Evolutionary conservation across 2,888 invertebrate species (phyloP), one percentile per base, ranked within the genome.

Genomic region (Lasioglossum calceatum): DNA sequence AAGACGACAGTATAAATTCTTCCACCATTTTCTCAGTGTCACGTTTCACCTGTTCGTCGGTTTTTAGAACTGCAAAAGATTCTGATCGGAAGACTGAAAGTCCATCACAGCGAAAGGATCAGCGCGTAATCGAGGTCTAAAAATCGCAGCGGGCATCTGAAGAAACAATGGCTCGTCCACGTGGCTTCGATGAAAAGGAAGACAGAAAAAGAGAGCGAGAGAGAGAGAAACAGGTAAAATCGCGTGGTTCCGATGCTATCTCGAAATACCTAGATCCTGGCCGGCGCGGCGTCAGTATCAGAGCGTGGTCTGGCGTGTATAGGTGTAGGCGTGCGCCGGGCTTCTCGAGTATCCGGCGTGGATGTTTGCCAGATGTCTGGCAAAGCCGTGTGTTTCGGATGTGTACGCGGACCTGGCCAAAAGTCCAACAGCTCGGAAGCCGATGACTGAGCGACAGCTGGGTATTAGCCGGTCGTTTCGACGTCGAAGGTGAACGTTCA

Each of bases 281-380:
- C 74, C 81, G 54, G 19, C 5, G 44, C 12, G 74, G 64, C 50
- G 84, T 82, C 77, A 73, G 80, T 80, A 71, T 58, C 82, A 10
- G 54, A 81, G 79, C 82, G 79, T 86, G 54, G 76, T 73, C 74
- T 44, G 67, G 67, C n/a, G 39, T 85, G 81, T 87, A 86, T 85
- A 87, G 81, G 77, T 90, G 79, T 87, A 88, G 77, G 77, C 84
- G 79, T 74, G 76, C 82, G 81, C 82, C 82, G 80, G 86, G 87
- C 85, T 87, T 90, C 87, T 89, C 87, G 87, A 91, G 87, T 90
- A 91, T 91, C 89, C 89, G 90, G 70, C 84, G 86, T 93, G 92
- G 92, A 93, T 91, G 93, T 88, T 91, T 90, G 92, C 92, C 93
- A 93, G 92, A 93, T 93, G 93, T 91, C 91, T 90, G 88, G 84